phyloP scores from a whole-genome alignment of 1,140 invertebrate species.

The Dolichoris vasculosae region DNA sequence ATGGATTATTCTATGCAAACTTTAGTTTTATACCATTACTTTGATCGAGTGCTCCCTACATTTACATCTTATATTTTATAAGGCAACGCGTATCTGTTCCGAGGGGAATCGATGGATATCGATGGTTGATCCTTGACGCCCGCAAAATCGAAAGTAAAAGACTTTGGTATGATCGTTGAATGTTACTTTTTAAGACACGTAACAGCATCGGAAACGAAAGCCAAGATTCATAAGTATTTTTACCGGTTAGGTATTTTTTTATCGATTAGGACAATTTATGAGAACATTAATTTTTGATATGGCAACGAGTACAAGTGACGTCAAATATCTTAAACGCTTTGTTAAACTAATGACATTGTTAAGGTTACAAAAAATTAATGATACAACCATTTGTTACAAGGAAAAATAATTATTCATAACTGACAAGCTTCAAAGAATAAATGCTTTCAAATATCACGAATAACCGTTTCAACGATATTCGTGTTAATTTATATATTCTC shows the following conservation, averaged over 20 bases:
- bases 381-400: too few species aligned
- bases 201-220: neutral
- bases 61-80: neutral
- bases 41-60: neutral
- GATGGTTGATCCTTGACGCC: neutral
- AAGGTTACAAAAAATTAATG: too few species aligned
- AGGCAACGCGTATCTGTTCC: neutral
- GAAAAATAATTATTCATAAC: too few species aligned
- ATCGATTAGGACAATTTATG: neutral
- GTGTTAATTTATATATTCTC: too few species aligned
- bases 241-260: too few species aligned
- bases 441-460: too few species aligned
- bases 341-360: too few species aligned
- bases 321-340: too few species aligned
- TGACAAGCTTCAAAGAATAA: too few species aligned
- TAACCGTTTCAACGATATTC: too few species aligned
- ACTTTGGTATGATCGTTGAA: neutral
- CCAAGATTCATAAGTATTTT: neutral
- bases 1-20: neutral
- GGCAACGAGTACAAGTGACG: too few species aligned
- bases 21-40: neutral
- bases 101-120: neutral
- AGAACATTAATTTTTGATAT: too few species aligned
- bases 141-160: neutral
- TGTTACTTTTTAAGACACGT: neutral